Evolutionary conservation across 1,140 invertebrate genomes (phyloP).

Genomic region (Drosophila nikananu): DNA sequence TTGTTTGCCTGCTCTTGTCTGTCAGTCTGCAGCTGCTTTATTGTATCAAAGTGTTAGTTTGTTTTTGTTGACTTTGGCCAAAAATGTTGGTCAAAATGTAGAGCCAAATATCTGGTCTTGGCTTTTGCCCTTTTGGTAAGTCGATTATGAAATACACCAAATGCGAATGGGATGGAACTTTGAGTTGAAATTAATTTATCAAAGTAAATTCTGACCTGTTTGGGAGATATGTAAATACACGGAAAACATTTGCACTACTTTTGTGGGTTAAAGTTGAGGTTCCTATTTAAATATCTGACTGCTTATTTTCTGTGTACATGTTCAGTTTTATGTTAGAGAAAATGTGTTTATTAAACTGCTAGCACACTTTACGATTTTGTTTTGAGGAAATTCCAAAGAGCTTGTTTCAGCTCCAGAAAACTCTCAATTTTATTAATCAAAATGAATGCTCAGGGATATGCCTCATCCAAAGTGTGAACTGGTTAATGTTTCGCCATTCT

Average conservation of each 20-base stretch:
- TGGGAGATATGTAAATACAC: background rate
- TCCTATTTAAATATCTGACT: background rate
- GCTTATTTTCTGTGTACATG: background rate
- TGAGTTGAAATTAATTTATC: constrained; percentile 50
- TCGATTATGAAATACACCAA: constrained; percentile 44
- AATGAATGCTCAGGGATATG: constrained; percentile 16
- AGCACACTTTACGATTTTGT: background rate
- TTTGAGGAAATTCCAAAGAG: constrained; percentile 4
- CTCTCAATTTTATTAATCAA: constrained; percentile 57
- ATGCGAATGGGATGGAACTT: constrained; percentile 20
- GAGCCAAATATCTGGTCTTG: constrained; percentile 39
- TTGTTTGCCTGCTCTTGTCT: constrained; percentile 2
- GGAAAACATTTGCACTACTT: background rate
- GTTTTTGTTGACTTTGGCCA: constrained; percentile 27
- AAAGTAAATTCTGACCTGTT: background rate
- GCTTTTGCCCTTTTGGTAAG: constrained; percentile 36
- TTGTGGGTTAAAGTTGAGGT: background rate
- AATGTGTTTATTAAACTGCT: constrained; percentile 16
- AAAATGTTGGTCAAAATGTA: constrained; percentile 31
- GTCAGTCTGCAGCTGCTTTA: background rate
- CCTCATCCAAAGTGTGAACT: background rate
- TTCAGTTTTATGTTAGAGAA: background rate
- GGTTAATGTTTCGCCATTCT: constrained; percentile 9
- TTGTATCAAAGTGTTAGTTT: constrained; percentile 11
- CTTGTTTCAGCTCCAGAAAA: constrained; percentile 8